These are phyloP conservation scores for Caenorhabditis sinica DNA, from an alignment of 2,888 invertebrate species.

Conservation along the genomic window DNA sequence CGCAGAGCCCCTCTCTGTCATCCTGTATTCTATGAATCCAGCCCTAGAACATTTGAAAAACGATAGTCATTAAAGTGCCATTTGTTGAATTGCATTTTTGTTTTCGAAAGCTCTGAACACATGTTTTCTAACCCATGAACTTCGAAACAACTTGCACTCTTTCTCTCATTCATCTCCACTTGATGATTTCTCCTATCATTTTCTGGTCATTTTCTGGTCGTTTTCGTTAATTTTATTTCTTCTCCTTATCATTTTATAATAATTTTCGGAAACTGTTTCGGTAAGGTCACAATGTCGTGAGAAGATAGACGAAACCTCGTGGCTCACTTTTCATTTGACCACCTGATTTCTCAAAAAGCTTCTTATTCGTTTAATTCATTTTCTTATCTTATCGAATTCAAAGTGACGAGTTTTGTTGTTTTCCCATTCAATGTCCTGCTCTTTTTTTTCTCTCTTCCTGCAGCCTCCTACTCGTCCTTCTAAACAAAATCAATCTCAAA, in stretches of 20 bases:
- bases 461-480: constrained; percentile 14
- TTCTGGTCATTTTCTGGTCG: no score
- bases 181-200: neutral
- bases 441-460: constrained; percentile 14
- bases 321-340: neutral
- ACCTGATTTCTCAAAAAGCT: constrained; percentile 44
- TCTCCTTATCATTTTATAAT: neutral
- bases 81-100: no score
- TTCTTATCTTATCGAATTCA: neutral
- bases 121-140: no score
- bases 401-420: constrained; percentile 19
- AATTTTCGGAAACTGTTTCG: neutral
- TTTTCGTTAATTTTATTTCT: neutral
- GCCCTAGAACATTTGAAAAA: no score
- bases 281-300: constrained; percentile 14
- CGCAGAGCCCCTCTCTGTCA: no score
- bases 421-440: neutral
- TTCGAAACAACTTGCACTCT: no score
- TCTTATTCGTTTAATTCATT: constrained; percentile 28
- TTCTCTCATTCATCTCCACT: no score
- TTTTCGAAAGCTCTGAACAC: no score
- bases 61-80: no score
- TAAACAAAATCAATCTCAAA: constrained; percentile 22
- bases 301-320: neutral
- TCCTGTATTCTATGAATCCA: no score